Percentiles rank a stretch among this genome's conserved stretches.
These are phyloP conservation scores for Fistularia tabacaria DNA, from an alignment of 2,797 vertebrate genomes.

Conservation along the genomic window DNA sequence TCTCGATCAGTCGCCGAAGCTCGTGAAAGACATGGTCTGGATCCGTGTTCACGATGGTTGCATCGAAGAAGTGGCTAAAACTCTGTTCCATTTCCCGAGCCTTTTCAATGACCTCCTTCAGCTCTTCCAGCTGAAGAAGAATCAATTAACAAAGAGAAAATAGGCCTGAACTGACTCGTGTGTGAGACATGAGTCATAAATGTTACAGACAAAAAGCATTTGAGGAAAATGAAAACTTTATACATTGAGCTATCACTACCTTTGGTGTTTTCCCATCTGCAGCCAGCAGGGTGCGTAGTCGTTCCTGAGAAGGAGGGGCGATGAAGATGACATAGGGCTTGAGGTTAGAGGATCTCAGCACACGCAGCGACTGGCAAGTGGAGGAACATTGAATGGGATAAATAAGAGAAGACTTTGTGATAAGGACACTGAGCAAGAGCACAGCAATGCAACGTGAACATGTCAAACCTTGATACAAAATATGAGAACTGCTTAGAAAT, in stretches of 20 bases:
- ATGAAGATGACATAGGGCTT: constrained; percentile 97
- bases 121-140: constrained; percentile 85
- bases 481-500: no score
- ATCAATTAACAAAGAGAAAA: not conserved
- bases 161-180: not conserved
- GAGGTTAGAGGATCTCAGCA: constrained; percentile 88
- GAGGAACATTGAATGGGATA: no score
- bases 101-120: constrained; percentile 91
- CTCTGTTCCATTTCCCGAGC: constrained; percentile 94
- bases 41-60: constrained; percentile 86
- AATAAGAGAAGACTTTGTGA: not conserved
- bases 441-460: no score
- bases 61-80: constrained; percentile 90
- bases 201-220: not conserved
- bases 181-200: not conserved
- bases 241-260: constrained; percentile 65
- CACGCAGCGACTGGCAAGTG: constrained; percentile 80
- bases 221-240: no score
- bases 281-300: constrained; percentile 88
- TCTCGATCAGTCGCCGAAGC: constrained; percentile 86
- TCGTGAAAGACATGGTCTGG: constrained; percentile 88
- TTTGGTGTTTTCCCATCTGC: constrained; percentile 91
- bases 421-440: no score
- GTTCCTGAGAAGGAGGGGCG: constrained; percentile 91
- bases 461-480: no score